Evolutionary conservation across 2,797 vertebrate species (phyloP), one percentile per base, ranked within the genome.

Genomic region (Prunella strophiata): DNA sequence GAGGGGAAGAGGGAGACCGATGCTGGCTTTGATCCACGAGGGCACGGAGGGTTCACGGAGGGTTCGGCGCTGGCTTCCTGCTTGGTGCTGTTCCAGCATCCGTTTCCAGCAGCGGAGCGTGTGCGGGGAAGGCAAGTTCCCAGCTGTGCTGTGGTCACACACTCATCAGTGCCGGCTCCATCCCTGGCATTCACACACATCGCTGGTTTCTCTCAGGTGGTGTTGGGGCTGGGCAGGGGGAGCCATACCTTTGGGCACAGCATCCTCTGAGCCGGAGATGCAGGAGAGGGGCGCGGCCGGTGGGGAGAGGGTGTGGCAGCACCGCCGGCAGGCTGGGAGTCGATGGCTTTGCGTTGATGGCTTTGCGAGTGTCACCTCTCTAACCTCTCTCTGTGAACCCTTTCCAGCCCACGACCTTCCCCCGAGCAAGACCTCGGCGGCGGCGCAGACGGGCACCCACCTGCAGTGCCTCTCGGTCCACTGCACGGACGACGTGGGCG

Each of bases 381-480:
- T 63, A 74, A 95, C 93, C 86, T 63, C 94, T 85, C 62, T 96
- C 76, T 97, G 63, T 91, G 93, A 54, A 92, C 83, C 92, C 87
- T 90, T 96, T 87, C 38, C 98, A 99, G 99, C 98, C 97, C 98
- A 98, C 4, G 99, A 99, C 93, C 98, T 99, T 96, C 98, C 98
- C 89, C 98, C 98, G 91, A 99, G 96, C 97, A 99, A 99, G 98
- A 95, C 98, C 95, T 91, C 98, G 62, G 97, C 97, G 16, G 97
- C 97, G 23, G 98, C 98, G 90, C 98, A 98, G 97, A 97, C 97
- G 26, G 99, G 99, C 96, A 98, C 98, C 98, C 99, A 99, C 98
- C 98, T 99, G 98, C 99, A 99, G 98, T 99, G 99, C 97, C 99
- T 99, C 96, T 99, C 99, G 16, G 99, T 99, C 95, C 99, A 99